phyloP scores from a whole-genome alignment of 1,140 invertebrate genomes.

The Pseudachorutes palmiensis region DNA sequence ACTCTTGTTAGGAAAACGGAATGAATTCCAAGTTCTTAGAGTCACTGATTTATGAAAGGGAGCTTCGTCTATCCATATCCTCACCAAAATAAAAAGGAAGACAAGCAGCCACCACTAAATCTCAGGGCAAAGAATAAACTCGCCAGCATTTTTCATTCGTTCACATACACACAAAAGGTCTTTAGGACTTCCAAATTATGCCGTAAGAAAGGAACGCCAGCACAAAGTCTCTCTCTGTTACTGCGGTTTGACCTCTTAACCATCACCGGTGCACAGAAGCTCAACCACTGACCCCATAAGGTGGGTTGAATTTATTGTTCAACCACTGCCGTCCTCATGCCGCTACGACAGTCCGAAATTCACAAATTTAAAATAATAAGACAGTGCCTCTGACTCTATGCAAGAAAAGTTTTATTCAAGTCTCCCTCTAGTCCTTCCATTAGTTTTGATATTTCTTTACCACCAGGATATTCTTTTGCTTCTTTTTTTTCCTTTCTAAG shows the following conservation, averaged over 20 bases:
- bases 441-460: not conserved
- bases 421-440: not conserved
- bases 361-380: not conserved
- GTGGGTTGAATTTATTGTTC: no score
- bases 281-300: no score
- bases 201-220: not conserved
- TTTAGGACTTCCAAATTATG: not conserved
- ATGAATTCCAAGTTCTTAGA: slow-evolving; percentile 2
- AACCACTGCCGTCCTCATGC: no score
- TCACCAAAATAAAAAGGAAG: not conserved
- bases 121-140: not conserved
- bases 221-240: no score
- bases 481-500: no score
- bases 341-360: not conserved
- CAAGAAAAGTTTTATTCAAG: not conserved
- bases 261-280: no score
- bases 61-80: not conserved
- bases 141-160: not conserved
- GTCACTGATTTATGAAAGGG: not conserved
- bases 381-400: no score
- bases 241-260: no score
- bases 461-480: no score
- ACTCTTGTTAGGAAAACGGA: not conserved
- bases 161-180: not conserved
- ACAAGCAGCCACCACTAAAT: not conserved